Conservation (phyloP, 2,888 invertebrate genomes). For the Monoplex corrugatus region DNA sequence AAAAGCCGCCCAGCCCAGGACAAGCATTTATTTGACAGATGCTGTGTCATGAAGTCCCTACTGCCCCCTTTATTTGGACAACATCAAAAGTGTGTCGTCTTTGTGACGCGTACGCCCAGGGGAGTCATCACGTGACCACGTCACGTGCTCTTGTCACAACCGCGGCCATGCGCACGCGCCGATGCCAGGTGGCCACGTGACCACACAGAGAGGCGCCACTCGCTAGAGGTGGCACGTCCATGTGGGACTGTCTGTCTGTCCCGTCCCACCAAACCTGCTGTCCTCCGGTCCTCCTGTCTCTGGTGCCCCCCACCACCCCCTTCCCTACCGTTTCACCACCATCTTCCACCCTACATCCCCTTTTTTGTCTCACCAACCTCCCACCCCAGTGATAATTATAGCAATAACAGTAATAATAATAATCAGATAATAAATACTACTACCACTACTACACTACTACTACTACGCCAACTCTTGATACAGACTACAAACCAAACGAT, state of each 20-base stretch:
- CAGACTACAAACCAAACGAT: too few species aligned
- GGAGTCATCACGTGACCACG: slow-evolving; percentile 28
- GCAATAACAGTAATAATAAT: too few species aligned
- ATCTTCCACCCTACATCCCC: neutral
- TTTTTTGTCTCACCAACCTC: neutral
- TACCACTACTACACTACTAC: too few species aligned
- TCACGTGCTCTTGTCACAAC: neutral
- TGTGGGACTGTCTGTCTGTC: neutral
- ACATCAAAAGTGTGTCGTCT: neutral
- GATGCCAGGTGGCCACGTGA: neutral
- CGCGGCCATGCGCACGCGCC: neutral
- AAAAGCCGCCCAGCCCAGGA: neutral
- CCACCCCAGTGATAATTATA: too few species aligned
- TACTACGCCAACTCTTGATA: too few species aligned
- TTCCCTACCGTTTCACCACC: neutral
- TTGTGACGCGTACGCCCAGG: neutral
- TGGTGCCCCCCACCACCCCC: neutral
- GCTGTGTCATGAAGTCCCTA: neutral
- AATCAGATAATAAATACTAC: too few species aligned
- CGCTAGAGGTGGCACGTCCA: neutral
- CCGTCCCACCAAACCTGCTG: slow-evolving; percentile 22
- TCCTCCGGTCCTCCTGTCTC: neutral
- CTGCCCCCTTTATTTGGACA: neutral
- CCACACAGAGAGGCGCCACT: neutral
- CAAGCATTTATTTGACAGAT: slow-evolving; percentile 8